A percentile compares a stretch with the other conserved stretches of the same genome.
These are phyloP conservation scores for Hermaeophaga mercurialis DNA, from an alignment of 2,888 invertebrate species.

Conservation along the genomic window DNA sequence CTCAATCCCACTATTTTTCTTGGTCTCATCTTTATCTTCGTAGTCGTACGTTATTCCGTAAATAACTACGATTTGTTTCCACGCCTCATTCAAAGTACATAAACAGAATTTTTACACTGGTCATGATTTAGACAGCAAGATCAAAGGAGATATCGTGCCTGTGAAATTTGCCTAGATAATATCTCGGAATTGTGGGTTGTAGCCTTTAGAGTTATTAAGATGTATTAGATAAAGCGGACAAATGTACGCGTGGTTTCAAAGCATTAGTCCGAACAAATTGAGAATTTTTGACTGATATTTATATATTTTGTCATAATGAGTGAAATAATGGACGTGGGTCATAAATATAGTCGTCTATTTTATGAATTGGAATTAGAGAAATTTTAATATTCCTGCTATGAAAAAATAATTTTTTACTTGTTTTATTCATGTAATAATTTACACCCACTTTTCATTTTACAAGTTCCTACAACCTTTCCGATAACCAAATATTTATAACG, in stretches of 20 bases:
- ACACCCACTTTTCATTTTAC: too few relatives aligned
- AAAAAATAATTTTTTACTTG: too few relatives aligned
- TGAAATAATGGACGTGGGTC: too few relatives aligned
- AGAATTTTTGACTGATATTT: not conserved
- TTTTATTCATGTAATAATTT: too few relatives aligned
- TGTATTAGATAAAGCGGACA: constrained; percentile 24
- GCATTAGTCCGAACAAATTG: constrained; percentile 1
- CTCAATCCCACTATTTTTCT: constrained; percentile 1
- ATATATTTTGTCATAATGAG: too few relatives aligned
- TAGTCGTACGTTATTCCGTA: constrained; percentile 15
- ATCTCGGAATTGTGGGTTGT: constrained; percentile 31
- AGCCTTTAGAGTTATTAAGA: constrained; percentile 28
- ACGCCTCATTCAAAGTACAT: constrained; percentile 23
- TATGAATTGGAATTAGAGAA: too few relatives aligned
- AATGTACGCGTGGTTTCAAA: constrained; percentile 13
- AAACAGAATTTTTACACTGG: constrained; percentile 24
- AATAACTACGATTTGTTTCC: constrained; percentile 24
- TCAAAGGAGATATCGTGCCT: constrained; percentile 25
- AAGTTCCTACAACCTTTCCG: not conserved
- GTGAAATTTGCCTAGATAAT: constrained; percentile 32
- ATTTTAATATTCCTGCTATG: too few relatives aligned
- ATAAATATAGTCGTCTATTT: too few relatives aligned
- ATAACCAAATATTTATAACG: constrained; percentile 8
- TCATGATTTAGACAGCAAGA: constrained; percentile 26
- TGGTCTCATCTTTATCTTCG: not conserved